Base-by-base conservation (phyloP, 2,888 invertebrate species). In the Leptinotarsa tumamoca region DNA sequence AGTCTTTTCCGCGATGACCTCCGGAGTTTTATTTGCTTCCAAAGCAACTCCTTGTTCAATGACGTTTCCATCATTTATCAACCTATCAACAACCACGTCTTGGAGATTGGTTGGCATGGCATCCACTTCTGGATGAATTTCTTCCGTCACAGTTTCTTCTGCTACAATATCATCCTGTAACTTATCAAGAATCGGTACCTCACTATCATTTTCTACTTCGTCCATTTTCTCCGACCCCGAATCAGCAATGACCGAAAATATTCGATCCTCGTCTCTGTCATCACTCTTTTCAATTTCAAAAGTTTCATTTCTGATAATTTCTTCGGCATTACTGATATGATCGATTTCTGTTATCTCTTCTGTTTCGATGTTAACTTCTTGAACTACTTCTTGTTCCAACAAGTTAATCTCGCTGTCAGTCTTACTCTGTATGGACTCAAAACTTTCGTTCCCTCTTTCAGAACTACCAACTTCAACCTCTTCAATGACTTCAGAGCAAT, bases 111-210 rank as follows among this genome's bases (percentile, higher is more conserved):
- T 43, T 17, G 63, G 43, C n/a, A n/a, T 43, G 21, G 21, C 17
- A 61, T 21, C 49, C n/a, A 58, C 61, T 21, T 58, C 58, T 70
- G 70, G n/a, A 33, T 63, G 33, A 7, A 43, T 58, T 70, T 58
- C 70, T 17, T 27, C 49, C 0, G 17, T 49, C n/a, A 52, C 13
- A 15, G 7, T 56, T 58, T 58, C 18, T 70, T 58, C 50, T 33
- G 33, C 33, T n/a, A 58, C 17, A 58, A 33, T 4, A 18, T 17
- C 2, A 13, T 56, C 23, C n/a, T 52, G 33, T 0, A 33, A 43
- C 3, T 56, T 43, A 51, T 13, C 7, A 27, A 54, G 15, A 69
- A 54, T 43, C 13, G 18, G n/a, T 69, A 18, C 5, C 3, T 68
- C 33, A 54, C 5, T n/a, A 27, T 33, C 33, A 33, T 33, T 18